These are phyloP conservation scores for Labroides dimidiatus DNA, from an alignment of 2,797 vertebrate species.

Conservation along the genomic window DNA sequence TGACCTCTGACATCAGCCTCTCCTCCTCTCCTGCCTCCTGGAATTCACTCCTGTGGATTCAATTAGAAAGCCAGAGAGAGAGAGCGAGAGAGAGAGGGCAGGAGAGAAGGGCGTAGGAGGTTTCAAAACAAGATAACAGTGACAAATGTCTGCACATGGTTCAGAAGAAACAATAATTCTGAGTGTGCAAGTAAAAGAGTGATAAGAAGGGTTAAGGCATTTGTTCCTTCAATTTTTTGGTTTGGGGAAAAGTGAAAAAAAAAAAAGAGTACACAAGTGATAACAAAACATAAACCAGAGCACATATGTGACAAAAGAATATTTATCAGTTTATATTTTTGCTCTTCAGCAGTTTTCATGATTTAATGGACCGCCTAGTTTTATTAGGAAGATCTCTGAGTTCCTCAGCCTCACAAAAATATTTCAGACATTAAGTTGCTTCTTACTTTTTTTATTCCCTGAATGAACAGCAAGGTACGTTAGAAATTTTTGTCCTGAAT, in stretches of 20 bases:
- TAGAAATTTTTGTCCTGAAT: neutral
- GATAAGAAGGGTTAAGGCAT: conserved; percentile 1
- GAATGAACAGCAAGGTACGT: neutral
- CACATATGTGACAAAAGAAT: no score
- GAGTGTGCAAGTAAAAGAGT: conserved; percentile 12
- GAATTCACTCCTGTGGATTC: conserved; percentile 78
- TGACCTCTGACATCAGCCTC: conserved; percentile 65
- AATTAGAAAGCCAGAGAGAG: conserved; percentile 64
- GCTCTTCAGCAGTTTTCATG: no score
- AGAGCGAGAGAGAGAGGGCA: conserved; percentile 46
- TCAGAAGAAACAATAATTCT: conserved; percentile 28
- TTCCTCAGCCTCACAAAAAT: neutral
- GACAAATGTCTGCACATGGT: conserved; percentile 59
- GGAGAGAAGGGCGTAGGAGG: conserved; percentile 12
- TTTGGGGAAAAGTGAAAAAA: conserved; percentile 12
- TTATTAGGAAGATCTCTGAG: no score
- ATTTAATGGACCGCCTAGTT: no score
- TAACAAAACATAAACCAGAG: neutral
- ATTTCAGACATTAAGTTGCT: neutral
- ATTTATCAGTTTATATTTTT: no score
- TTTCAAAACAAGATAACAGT: conserved; percentile 62
- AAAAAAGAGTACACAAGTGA: conserved; percentile 4
- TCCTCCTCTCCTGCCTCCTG: conserved; percentile 55
- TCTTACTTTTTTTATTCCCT: neutral
- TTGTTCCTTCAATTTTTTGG: conserved; percentile 23